Evolutionary conservation across 2,888 invertebrate species (phyloP).

Genomic region (Carabus problematicus): DNA sequence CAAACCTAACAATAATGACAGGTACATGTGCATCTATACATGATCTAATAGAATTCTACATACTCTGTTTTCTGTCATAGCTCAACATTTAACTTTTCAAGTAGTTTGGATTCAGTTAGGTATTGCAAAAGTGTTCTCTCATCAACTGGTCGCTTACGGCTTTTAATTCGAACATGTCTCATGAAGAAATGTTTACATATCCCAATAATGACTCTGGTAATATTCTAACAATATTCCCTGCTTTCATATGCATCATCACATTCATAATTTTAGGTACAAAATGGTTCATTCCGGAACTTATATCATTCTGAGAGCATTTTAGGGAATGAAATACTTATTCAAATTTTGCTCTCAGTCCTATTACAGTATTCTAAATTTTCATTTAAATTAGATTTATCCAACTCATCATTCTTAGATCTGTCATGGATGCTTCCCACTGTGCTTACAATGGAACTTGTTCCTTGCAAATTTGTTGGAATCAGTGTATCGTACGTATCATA

Average conservation of each 20-base stretch:
- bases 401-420: slow-evolving; percentile 68
- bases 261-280: slow-evolving; percentile 45
- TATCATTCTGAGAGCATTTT: slow-evolving; percentile 61
- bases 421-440: slow-evolving; percentile 68
- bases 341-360: slow-evolving; percentile 66
- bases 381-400: slow-evolving; percentile 64
- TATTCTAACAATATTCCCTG: slow-evolving; percentile 45
- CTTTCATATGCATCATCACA: slow-evolving; percentile 46
- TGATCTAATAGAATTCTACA: background rate
- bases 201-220: slow-evolving; percentile 63
- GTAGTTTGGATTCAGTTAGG: slow-evolving; percentile 60
- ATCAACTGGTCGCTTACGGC: slow-evolving; percentile 60
- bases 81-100: slow-evolving; percentile 56
- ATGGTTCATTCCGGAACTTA: slow-evolving; percentile 38
- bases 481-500: slow-evolving; percentile 61
- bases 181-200: slow-evolving; percentile 63
- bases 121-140: slow-evolving; percentile 58
- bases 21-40: slow-evolving; percentile 18
- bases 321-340: slow-evolving; percentile 69
- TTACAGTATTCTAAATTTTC: slow-evolving; percentile 62
- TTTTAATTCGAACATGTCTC: slow-evolving; percentile 63
- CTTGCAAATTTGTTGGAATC: slow-evolving; percentile 68
- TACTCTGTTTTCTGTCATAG: slow-evolving; percentile 46
- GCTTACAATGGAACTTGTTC: slow-evolving; percentile 66
- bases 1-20: slow-evolving; percentile 50